Base-by-base conservation (phyloP, 2,797 vertebrate species). In the Pitangus sulphuratus region DNA sequence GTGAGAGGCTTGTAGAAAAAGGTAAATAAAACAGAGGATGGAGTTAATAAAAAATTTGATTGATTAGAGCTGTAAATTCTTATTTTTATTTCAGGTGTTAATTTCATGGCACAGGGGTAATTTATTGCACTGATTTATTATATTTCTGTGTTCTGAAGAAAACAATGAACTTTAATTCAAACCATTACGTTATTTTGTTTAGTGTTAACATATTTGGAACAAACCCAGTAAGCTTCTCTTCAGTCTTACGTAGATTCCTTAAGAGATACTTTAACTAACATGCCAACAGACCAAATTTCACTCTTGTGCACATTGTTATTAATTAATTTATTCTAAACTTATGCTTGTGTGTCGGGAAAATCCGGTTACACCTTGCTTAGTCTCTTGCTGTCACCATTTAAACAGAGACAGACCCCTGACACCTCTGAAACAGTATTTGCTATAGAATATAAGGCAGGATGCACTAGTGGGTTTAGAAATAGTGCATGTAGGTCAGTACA, bases 31-130 rank as follows among this genome's bases (percentile, higher is more conserved):
- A 60, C 37, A 82, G 66, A 85, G 89, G 93, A 96, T 96, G 77
- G 91, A 97, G 92, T 95, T 96, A 90, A 89, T 95, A 95, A 92
- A 90, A 95, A 74, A 47, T 8, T 2, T 74, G 89, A 95, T 94
- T 87, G 74, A 97, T 97, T 95, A 92, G 64, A 69, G 51, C 62
- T 6, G 33, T 97, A 97, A 96, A 97, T 97, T 97, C 87, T 58
- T 84, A 62, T 87, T 97, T 97, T 97, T 95, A 93, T 97, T 96
- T 97, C 64, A 83, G 84, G 68, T 93, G 50, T 97, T 98, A 98
- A 98, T 98, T 98, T 97, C 91, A 93, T 57, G 90, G 66, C 74
- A 81, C 77, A 88, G 77, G 44, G 35, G 31, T 96, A 96, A 97
- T 97, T 97, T 97, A 96, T 78, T 84, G 44, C 11, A 1, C 56